These are phyloP conservation scores for Periphyllus acericola DNA, from an alignment of 2,888 invertebrate genomes.

Conservation along the genomic window DNA sequence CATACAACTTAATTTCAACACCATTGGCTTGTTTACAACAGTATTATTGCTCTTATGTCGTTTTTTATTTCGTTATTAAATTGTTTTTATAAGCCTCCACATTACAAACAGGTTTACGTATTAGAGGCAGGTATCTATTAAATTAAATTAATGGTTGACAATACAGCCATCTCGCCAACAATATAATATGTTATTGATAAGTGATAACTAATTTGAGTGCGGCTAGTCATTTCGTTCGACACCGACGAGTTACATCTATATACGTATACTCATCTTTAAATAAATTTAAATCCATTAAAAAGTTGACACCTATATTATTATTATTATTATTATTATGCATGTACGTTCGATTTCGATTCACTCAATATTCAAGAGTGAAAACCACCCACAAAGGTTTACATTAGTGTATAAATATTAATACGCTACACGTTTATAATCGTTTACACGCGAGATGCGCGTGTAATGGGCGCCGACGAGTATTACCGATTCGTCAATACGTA, in stretches of 20 bases:
- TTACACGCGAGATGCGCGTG: background rate
- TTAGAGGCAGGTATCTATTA: background rate
- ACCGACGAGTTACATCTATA: background rate
- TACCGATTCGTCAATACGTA: too few species aligned
- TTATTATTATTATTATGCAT: too few species aligned
- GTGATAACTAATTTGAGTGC: background rate
- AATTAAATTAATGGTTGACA: slow-evolving; percentile 10
- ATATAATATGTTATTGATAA: slow-evolving; percentile 8
- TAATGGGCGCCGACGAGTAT: background rate
- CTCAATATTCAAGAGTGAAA: background rate
- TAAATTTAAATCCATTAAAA: background rate
- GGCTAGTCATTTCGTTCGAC: background rate
- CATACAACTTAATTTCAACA: background rate
- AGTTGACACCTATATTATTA: background rate
- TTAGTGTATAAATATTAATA: background rate
- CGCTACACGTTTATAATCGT: background rate
- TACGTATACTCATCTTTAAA: background rate
- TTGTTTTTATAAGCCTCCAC: background rate
- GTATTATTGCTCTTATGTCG: background rate
- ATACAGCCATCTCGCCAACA: background rate
- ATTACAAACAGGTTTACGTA: background rate
- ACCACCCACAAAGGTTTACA: background rate
- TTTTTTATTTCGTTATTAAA: background rate
- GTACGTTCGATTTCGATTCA: too few species aligned
- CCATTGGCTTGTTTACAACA: background rate